Conservation (phyloP, 2,888 invertebrate genomes). For the Caenorhabditis macrosperma region DNA sequence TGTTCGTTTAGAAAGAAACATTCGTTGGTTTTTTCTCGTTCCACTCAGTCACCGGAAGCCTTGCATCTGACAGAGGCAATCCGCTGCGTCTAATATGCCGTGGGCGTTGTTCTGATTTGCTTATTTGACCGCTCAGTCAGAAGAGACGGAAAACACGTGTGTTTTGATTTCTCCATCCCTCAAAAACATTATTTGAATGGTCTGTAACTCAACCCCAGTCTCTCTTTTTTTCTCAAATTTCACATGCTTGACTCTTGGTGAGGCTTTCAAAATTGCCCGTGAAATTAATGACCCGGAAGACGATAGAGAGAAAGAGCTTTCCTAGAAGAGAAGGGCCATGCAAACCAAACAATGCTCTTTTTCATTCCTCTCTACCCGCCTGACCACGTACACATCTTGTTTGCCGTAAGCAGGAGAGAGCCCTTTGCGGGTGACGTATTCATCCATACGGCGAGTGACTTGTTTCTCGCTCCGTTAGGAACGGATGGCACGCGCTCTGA, state of each 20-base stretch:
- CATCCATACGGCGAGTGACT: conserved; percentile 6
- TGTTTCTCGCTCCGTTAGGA: conserved; percentile 1
- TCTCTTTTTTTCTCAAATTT: neutral
- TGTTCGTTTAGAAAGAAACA: neutral
- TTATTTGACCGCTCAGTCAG: neutral
- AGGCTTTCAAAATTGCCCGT: conserved; percentile 6
- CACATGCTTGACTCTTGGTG: neutral
- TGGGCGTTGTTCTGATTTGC: conserved; percentile 9
- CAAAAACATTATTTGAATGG: neutral
- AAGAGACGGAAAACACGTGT: neutral
- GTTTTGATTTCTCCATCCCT: neutral
- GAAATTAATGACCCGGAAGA: conserved; percentile 27
- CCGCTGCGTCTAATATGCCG: neutral
- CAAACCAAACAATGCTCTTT: conserved; percentile 50
- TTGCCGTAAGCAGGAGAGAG: conserved; percentile 8
- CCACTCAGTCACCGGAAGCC: neutral
- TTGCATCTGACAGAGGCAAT: neutral
- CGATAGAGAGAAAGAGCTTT: neutral
- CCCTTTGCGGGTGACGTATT: conserved; percentile 24
- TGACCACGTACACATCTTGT: conserved; percentile 12
- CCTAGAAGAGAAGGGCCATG: neutral
- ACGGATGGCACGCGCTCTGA: conserved; percentile 20
- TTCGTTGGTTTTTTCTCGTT: neutral
- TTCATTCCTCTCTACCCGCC: conserved; percentile 7
- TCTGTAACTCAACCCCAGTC: neutral